Percentiles rank a stretch among this genome's conserved stretches.
These are phyloP conservation scores for Coccyzus lansbergi DNA, from an alignment of 2,797 vertebrate genomes.

Conservation along the genomic window DNA sequence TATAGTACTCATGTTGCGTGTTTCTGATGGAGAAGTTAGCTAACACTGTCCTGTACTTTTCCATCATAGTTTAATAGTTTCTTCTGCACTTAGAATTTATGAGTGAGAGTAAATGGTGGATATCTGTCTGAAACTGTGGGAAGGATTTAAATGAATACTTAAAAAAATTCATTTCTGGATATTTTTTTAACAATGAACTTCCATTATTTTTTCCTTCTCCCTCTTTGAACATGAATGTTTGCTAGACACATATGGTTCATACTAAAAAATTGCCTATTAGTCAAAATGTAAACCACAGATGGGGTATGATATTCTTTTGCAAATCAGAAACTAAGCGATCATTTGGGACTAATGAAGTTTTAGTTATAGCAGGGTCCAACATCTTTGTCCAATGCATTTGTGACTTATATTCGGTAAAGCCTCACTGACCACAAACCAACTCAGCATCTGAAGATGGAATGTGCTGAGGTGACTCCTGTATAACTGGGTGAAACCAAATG, in stretches of 20 bases:
- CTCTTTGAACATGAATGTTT: not conserved
- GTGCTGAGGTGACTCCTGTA: not conserved
- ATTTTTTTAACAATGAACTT: not conserved
- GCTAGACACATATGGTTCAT: not conserved
- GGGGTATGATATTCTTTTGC: not conserved
- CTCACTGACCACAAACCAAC: not conserved
- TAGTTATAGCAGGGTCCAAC: not conserved
- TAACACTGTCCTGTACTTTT: not conserved
- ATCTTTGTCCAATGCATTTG: not conserved
- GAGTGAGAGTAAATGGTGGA: not conserved
- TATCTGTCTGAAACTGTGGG: not conserved
- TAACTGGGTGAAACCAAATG: not conserved
- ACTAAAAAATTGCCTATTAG: not conserved
- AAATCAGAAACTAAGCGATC: not conserved
- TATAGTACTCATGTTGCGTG: not conserved
- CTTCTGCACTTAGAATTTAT: not conserved
- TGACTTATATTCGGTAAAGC: not conserved
- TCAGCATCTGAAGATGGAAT: not conserved
- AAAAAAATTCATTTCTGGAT: not conserved
- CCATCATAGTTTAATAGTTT: not conserved
- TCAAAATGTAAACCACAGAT: not conserved
- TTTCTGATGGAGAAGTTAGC: not conserved
- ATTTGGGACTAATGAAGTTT: constrained; percentile 31
- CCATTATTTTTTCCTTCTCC: not conserved
- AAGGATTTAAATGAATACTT: not conserved